Evolutionary conservation across 1,140 invertebrate genomes (phyloP).

Genomic region (Amyelois transitella): DNA sequence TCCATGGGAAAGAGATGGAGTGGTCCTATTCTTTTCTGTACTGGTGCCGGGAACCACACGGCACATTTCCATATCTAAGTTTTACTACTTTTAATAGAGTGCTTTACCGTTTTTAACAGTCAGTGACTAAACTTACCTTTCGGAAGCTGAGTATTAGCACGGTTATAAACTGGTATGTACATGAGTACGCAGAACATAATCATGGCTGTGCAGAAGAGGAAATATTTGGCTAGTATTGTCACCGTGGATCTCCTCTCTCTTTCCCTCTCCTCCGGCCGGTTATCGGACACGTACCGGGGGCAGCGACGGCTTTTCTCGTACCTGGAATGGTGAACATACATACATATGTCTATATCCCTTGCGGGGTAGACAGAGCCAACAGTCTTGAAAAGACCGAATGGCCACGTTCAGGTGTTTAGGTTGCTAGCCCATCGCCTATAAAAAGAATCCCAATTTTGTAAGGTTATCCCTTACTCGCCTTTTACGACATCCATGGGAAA

Average conservation of each 20-base stretch:
- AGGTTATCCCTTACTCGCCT: too few relatives aligned
- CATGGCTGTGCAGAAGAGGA: conserved; percentile 57
- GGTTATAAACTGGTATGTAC: conserved; percentile 70
- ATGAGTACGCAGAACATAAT: conserved; percentile 64
- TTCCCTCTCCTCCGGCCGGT: conserved; percentile 24
- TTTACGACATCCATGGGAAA: too few relatives aligned
- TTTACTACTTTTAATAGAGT: too few relatives aligned
- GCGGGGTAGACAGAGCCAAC: neutral
- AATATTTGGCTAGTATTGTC: conserved; percentile 50
- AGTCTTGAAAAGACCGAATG: neutral
- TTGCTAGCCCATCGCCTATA: too few relatives aligned
- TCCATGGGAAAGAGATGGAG: too few relatives aligned
- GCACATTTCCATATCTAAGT: too few relatives aligned
- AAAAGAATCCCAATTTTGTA: too few relatives aligned
- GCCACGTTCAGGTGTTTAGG: too few relatives aligned
- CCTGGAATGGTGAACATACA: conserved; percentile 18
- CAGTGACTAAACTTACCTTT: conserved; percentile 36
- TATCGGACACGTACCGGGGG: conserved; percentile 20
- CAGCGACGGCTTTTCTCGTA: conserved; percentile 34
- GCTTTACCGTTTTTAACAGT: neutral
- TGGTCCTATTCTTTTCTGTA: too few relatives aligned
- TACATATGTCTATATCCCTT: neutral
- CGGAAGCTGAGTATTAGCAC: conserved; percentile 51
- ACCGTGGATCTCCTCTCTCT: conserved; percentile 39
- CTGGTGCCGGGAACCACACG: too few relatives aligned